Conservation (phyloP, 2,113 vertebrate genomes). For the Telmatochromis sp. region DNA sequence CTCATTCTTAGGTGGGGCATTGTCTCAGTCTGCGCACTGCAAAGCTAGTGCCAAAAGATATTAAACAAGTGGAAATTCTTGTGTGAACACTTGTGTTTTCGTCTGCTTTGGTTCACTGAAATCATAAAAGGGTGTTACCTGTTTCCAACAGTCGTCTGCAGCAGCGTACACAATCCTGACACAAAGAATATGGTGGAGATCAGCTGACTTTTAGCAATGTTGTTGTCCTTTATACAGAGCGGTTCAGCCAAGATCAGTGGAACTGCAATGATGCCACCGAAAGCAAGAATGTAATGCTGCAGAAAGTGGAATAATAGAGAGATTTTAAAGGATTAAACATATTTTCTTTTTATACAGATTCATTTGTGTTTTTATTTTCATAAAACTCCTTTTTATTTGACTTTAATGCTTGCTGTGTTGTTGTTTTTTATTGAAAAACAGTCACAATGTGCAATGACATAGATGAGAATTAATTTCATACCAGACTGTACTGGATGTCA, state of each 20-base stretch:
- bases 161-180: conserved; percentile 71
- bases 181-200: conserved; percentile 79
- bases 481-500: neutral
- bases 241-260: conserved; percentile 75
- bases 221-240: conserved; percentile 72
- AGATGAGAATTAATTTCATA: neutral
- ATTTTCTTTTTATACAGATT: neutral
- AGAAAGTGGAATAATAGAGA: neutral
- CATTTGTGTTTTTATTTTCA: neutral
- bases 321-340: neutral
- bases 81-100: neutral
- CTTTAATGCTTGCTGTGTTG: neutral
- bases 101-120: neutral
- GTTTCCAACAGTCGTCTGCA: conserved; percentile 70
- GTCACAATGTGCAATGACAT: neutral
- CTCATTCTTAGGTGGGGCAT: neutral
- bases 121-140: conserved; percentile 48
- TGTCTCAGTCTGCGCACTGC: neutral
- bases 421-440: neutral
- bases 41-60: neutral
- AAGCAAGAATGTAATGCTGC: conserved; percentile 77
- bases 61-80: neutral
- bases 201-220: conserved; percentile 72
- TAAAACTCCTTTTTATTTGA: neutral
- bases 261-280: conserved; percentile 74